Evolutionary conservation across 2,797 vertebrate species (phyloP).

Genomic region (Esox masquinongy): DNA sequence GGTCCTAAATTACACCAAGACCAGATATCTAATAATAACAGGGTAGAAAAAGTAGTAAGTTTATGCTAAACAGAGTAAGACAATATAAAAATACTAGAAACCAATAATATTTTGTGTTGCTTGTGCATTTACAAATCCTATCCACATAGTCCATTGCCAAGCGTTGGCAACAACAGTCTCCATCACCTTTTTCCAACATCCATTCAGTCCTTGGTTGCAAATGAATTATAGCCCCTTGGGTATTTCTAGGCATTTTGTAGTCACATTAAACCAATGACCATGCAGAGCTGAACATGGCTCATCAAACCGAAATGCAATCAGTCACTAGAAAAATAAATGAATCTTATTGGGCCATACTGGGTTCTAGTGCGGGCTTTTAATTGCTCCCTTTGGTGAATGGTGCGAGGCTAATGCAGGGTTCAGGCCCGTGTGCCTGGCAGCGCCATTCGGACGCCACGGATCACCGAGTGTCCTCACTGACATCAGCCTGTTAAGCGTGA

Average conservation of each 20-base stretch:
- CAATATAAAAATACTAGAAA: constrained; percentile 32
- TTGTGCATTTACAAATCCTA: constrained; percentile 41
- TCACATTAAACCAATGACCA: constrained; percentile 51
- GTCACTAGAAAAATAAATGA: constrained; percentile 46
- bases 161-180: constrained; percentile 39
- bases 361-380: constrained; percentile 42
- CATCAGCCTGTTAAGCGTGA: constrained; percentile 61
- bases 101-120: constrained; percentile 42
- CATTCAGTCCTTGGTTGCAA: constrained; percentile 27
- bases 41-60: not conserved
- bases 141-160: constrained; percentile 47
- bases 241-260: constrained; percentile 42
- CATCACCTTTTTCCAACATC: constrained; percentile 55
- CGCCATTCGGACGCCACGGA: constrained; percentile 53
- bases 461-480: constrained; percentile 51
- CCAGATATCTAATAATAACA: not conserved
- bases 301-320: constrained; percentile 33
- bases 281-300: constrained; percentile 33
- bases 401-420: constrained; percentile 37
- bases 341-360: constrained; percentile 29
- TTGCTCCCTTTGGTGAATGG: constrained; percentile 49
- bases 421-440: constrained; percentile 40
- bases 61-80: not conserved
- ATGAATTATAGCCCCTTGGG: constrained; percentile 39
- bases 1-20: not conserved